Conservation (phyloP, 2,113 vertebrate species). For the Pyxicephalus adspersus region DNA sequence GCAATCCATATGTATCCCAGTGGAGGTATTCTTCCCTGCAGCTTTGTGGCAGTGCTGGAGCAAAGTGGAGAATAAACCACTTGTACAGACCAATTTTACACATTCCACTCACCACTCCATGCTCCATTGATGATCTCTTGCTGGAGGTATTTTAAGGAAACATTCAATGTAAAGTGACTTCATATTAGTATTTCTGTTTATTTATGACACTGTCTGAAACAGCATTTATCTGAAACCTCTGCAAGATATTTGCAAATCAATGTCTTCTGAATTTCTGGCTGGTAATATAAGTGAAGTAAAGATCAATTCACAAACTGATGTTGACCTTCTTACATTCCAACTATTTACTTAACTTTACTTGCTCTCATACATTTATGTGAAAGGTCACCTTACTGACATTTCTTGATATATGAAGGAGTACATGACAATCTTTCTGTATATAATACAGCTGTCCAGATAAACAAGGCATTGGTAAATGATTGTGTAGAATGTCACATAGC, state of each 20-base stretch:
- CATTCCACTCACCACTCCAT: too few species aligned
- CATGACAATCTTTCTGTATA: neutral
- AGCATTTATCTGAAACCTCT: neutral
- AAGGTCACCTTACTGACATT: constrained; percentile 46
- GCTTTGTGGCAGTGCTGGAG: too few species aligned
- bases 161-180: too few species aligned
- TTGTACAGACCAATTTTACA: too few species aligned
- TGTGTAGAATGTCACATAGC: constrained; percentile 24
- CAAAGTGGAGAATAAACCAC: too few species aligned
- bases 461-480: neutral
- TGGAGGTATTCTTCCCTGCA: too few species aligned
- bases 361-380: constrained; percentile 26
- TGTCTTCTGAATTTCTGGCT: neutral
- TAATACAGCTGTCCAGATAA: neutral
- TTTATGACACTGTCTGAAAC: neutral
- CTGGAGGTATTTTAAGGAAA: too few species aligned
- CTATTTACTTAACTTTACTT: constrained; percentile 48
- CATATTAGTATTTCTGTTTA: neutral
- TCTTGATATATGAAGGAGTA: constrained; percentile 31
- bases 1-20: too few species aligned
- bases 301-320: constrained; percentile 22
- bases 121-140: too few species aligned
- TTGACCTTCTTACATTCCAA: constrained; percentile 46
- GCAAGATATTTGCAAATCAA: constrained; percentile 40
- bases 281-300: constrained; percentile 22